Base-by-base conservation (phyloP, 2,888 invertebrate species). In the Callyntrura guangdongensis region DNA sequence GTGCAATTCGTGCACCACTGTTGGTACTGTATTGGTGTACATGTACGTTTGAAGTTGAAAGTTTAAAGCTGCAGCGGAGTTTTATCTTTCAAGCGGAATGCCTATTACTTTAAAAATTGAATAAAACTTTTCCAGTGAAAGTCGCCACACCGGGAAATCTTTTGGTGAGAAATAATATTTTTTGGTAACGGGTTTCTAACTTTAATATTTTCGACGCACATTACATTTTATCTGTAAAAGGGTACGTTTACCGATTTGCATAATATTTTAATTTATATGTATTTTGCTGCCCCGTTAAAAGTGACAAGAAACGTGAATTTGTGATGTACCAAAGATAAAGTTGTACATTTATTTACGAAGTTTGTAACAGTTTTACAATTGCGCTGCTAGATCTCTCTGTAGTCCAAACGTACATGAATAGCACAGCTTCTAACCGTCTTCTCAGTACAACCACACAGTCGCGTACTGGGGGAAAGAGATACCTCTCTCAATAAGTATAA, bases 241-340 rank as follows among this genome's bases (percentile, higher is more conserved):
- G 2, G 36, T 36, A 36, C 6, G 6, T 36, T 36, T 36, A 2
- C 36, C 6, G 36, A 69, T 49, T 74, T 74, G n/a, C 77, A 56
- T 77, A 77, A 77, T 53, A 77, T 53, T 77, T 59, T 79, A 59
- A 79, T 79, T 56, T 79, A 79, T 79, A 79, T 79, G 79, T 79
- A 56, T 53, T 36, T 36, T n/a, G n/a, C 14, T 74, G 61, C 25
- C 25, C 3, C 11, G 25, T 25, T 36, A 36, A 36, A 36, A 36
- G 36, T 36, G 25, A 22, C 25, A 12, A 25, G 14, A 61, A 69
- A 36, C 8, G n/a, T 12, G n/a, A 45, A n/a, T 27, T 69, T 36
- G 2, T n/a, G n/a, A 12, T 69, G 59, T 5, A 14, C 5, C 1
- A 3, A 59, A 17, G 17, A 59, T 6, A 59, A 36, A 36, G 36